A percentile compares a stretch with the other conserved stretches of the same genome.
phyloP scores from a whole-genome alignment of 2,797 vertebrate genomes.

The Adrianichthys oophorus region DNA sequence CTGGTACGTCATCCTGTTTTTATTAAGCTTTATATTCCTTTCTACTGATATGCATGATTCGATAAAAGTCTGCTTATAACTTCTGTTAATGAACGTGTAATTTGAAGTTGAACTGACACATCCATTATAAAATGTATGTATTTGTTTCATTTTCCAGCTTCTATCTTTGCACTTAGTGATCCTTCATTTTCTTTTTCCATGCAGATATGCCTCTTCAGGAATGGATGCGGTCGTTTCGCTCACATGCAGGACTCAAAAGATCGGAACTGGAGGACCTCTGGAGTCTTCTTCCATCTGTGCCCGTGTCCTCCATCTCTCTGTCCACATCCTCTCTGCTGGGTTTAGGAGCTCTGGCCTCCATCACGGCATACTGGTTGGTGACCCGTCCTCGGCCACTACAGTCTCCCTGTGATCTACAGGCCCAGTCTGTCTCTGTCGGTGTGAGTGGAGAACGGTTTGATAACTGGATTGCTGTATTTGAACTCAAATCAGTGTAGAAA shows the following conservation, averaged over 20 bases:
- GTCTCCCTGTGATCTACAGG: conserved; percentile 76
- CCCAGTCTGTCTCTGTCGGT: conserved; percentile 76
- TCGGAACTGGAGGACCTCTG: conserved; percentile 66
- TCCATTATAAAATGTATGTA: background rate
- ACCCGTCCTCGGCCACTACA: conserved; percentile 76
- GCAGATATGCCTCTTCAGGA: conserved; percentile 80
- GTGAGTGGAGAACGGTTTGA: conserved; percentile 45
- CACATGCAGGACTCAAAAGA: conserved; percentile 53
- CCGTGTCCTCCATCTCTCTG: conserved; percentile 60
- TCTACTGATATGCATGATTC: no score
- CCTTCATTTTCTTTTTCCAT: background rate
- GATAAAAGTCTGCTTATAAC: no score
- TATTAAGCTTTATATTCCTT: no score
- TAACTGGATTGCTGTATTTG: fast-evolving
- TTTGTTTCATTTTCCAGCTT: conserved; percentile 1
- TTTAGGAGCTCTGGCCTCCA: conserved; percentile 77
- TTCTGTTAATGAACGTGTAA: no score
- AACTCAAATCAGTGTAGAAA: background rate
- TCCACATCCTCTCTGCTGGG: conserved; percentile 77
- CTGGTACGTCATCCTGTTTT: no score
- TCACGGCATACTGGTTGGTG: conserved; percentile 80
- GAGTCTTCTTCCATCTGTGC: conserved; percentile 64
- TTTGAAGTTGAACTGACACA: no score
- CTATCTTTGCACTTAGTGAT: background rate
- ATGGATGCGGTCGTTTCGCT: conserved; percentile 75